Base-by-base conservation (phyloP, 1,140 invertebrate species). In the Zaprionus taronus region DNA sequence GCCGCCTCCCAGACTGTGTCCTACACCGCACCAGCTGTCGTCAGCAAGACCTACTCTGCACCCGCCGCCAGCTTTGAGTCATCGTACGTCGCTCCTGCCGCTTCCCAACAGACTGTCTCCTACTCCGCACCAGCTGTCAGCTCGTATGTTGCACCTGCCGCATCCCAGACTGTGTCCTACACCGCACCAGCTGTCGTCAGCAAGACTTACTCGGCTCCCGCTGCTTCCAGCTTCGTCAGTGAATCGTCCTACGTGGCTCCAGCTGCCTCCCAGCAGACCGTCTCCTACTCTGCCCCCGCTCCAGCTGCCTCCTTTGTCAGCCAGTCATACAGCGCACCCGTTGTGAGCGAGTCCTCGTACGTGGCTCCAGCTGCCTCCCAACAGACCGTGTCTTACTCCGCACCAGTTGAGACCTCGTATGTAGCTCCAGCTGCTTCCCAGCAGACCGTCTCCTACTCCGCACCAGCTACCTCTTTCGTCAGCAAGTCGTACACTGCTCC, bases 241-340 rank as follows among this genome's bases (percentile, higher is more conserved):
- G 41, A 65, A 22, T 70, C 69, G 3, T 81, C 76, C 11, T 63
- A 72, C 34, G 41, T 75, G 11, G 79, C 73, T n/a, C 79, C 75
- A 1, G 70, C 72, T 53, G 67, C 74, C 22, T 53, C 72, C 44
- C 71, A 66, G 53, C 34, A 79, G 24, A 73, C 60, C 9, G 62
- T 55, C 4, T 67, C 75, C 2, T 75, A 56, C 26, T 22, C 66
- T 5, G 83, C 79, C 5, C 74, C 66, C 2, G 83, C 80, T 14
- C 74, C 84, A 0, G 80, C 71, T 34, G 66, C 73, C 22, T 51
- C 51, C 22, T 74, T 12, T 53, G 41, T 22, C 55, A 79, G 77
- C 75, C 44, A 60, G 24, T 63, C 72, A 14, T 51, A 51, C 47
- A 51, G 20, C 47, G 66, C 74, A 24, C 51, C 70, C 17, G 55